Conservation (phyloP, 2,113 vertebrate genomes). For the Hippopotamus amphibius region DNA sequence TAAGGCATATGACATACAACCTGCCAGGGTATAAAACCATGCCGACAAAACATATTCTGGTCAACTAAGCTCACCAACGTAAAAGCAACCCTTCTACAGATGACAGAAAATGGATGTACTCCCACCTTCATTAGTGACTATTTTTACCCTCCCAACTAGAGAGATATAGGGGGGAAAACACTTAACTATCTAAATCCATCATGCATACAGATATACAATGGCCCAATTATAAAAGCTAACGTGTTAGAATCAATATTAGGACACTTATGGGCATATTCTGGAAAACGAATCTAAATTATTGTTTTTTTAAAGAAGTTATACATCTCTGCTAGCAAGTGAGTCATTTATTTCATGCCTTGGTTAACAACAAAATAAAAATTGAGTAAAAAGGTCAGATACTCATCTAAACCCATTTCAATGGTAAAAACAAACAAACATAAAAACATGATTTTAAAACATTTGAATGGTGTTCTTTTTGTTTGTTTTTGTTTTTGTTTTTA, state of each 20-base stretch:
- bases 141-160: neutral
- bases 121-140: neutral
- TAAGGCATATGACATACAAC: neutral
- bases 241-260: neutral
- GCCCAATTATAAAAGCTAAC: neutral
- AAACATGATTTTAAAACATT: constrained; percentile 13
- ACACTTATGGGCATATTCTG: neutral
- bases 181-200: neutral
- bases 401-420: neutral
- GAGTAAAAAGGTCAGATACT: neutral
- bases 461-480: neutral
- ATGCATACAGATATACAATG: neutral
- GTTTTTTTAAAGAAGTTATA: constrained; percentile 10
- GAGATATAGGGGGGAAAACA: neutral
- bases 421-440: neutral
- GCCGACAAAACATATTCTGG: neutral
- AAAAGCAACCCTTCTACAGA: neutral
- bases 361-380: neutral
- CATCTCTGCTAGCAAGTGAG: constrained; percentile 32
- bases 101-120: neutral
- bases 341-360: constrained; percentile 21
- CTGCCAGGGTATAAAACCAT: neutral
- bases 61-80: neutral
- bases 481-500: no score
- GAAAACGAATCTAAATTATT: neutral